Percentiles rank a stretch among this genome's conserved stretches.
Conservation (phyloP, 2,888 invertebrate species). For the Elegia similella region DNA sequence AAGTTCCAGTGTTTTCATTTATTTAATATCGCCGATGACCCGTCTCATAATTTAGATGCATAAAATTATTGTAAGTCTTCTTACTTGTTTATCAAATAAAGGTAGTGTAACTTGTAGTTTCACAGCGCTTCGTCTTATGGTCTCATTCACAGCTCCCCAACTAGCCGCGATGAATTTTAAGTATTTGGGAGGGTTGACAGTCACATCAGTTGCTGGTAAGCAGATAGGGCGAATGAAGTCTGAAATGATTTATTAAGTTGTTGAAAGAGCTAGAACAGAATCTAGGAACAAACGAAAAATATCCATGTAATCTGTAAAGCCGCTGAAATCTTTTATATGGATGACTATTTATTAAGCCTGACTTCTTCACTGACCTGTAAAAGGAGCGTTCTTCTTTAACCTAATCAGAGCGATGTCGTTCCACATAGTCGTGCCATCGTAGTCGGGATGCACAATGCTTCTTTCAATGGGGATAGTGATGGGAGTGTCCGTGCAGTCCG, state of each 20-base stretch:
- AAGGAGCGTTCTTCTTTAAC: slow-evolving; percentile 51
- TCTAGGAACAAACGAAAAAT: too few relatives aligned
- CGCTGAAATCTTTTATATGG: too few relatives aligned
- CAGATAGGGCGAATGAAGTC: slow-evolving; percentile 56
- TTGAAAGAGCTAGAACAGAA: too few relatives aligned
- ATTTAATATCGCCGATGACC: too few relatives aligned
- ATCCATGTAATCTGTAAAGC: too few relatives aligned
- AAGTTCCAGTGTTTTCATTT: too few relatives aligned
- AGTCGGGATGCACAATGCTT: slow-evolving; percentile 61
- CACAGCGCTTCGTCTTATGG: slow-evolving; percentile 36
- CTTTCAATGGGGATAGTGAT: slow-evolving; percentile 57
- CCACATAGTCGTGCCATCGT: slow-evolving; percentile 43
- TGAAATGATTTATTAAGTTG: slow-evolving; percentile 8
- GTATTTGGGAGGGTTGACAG: slow-evolving; percentile 20
- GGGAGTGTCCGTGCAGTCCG: slow-evolving; percentile 62
- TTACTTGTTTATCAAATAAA: slow-evolving; percentile 32
- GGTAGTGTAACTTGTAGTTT: slow-evolving; percentile 47
- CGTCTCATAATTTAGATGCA: too few relatives aligned
- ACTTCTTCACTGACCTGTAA: slow-evolving; percentile 50
- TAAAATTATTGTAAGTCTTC: too few relatives aligned
- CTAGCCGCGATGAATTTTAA: slow-evolving; percentile 55
- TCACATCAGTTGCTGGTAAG: slow-evolving; percentile 44
- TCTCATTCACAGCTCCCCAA: slow-evolving; percentile 72
- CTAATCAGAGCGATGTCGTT: slow-evolving; percentile 74
- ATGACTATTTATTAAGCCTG: too few relatives aligned